These are phyloP conservation scores for Pegoplata infirma DNA, from an alignment of 2,888 invertebrate genomes.

Conservation along the genomic window DNA sequence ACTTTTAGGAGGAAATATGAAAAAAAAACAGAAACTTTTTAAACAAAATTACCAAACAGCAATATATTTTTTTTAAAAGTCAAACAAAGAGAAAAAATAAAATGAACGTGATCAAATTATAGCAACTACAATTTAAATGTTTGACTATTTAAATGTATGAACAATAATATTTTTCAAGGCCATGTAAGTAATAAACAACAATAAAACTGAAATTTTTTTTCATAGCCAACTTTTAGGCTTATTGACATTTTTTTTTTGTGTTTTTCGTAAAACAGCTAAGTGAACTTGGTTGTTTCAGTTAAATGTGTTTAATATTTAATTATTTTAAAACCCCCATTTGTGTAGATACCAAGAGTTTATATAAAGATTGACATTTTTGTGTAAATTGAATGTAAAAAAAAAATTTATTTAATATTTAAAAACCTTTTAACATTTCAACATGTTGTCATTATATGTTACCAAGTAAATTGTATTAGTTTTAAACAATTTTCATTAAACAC, in stretches of 20 bases:
- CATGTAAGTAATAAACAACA: constrained; percentile 3
- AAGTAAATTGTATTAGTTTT: neutral
- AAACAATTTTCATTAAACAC: constrained; percentile 8
- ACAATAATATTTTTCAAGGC: constrained; percentile 33
- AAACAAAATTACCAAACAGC: neutral
- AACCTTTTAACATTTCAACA: constrained; percentile 15
- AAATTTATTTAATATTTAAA: neutral
- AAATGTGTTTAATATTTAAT: constrained; percentile 15
- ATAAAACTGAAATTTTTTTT: constrained; percentile 1
- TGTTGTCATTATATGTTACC: constrained; percentile 1
- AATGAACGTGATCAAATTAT: constrained; percentile 35
- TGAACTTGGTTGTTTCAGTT: neutral
- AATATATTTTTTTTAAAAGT: too few relatives aligned
- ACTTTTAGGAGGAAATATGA: constrained; percentile 37
- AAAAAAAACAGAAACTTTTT: neutral
- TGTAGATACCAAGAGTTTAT: too few relatives aligned
- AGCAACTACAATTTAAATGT: constrained; percentile 37
- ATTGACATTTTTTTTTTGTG: constrained; percentile 23
- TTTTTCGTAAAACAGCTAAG: too few relatives aligned
- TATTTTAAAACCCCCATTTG: constrained; percentile 8
- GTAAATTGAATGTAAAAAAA: neutral
- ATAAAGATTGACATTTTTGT: neutral
- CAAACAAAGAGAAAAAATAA: neutral
- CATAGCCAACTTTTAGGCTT: constrained; percentile 46
- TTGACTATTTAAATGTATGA: neutral